Conservation (phyloP, 2,888 invertebrate species). For the Dendrolimus houi region DNA sequence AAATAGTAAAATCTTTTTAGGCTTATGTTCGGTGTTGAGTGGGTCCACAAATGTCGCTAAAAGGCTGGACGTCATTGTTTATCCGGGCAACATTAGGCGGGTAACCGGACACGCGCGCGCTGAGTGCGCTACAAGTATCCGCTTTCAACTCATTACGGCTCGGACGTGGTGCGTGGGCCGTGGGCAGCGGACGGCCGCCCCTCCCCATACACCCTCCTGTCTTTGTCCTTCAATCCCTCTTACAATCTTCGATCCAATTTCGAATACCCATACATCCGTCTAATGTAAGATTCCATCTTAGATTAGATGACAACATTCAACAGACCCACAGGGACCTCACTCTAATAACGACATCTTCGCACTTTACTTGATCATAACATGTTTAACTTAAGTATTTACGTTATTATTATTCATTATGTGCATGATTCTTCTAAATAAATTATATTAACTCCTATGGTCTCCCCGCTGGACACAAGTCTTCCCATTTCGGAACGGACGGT, state of each 20-base stretch:
- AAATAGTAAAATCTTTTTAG: conserved; percentile 73
- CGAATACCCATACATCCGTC: conserved; percentile 63
- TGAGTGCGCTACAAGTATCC: conserved; percentile 77
- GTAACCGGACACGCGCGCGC: conserved; percentile 75
- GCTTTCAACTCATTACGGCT: conserved; percentile 76
- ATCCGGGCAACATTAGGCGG: conserved; percentile 75
- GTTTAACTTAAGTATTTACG: too few species aligned
- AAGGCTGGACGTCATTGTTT: conserved; percentile 77
- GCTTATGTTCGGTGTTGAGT: conserved; percentile 72
- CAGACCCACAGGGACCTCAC: conserved; percentile 6
- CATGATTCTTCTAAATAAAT: too few species aligned
- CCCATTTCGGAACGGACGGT: too few species aligned
- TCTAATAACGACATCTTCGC: neutral
- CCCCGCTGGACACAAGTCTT: too few species aligned
- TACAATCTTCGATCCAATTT: conserved; percentile 72
- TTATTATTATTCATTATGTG: too few species aligned
- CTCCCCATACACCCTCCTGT: conserved; percentile 34
- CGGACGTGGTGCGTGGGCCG: conserved; percentile 72
- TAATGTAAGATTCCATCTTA: conserved; percentile 55
- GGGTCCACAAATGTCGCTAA: conserved; percentile 76
- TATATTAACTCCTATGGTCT: too few species aligned
- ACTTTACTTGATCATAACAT: neutral
- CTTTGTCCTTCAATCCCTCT: conserved; percentile 72
- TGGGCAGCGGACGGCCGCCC: conserved; percentile 18
- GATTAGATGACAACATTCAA: conserved; percentile 40